phyloP scores from a whole-genome alignment of 2,113 vertebrate genomes.

The Catharus minimus region DNA sequence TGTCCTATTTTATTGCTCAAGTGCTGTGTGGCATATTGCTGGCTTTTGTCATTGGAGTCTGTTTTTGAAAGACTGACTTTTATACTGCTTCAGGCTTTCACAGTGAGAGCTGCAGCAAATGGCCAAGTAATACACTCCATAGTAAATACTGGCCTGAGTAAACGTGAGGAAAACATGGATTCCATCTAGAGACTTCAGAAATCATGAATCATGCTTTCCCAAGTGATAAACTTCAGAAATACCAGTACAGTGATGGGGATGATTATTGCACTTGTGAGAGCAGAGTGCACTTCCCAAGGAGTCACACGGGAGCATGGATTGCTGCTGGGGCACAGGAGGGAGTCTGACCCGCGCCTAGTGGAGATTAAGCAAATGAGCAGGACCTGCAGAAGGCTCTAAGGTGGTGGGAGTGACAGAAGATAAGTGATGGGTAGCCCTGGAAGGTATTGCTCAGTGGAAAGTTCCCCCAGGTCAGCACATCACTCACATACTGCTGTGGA shows the following conservation, averaged over 20 bases:
- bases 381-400: neutral
- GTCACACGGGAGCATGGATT: neutral
- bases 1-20: constrained; percentile 35
- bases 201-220: neutral
- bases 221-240: neutral
- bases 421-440: neutral
- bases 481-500: neutral
- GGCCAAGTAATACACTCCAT: neutral
- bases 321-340: neutral
- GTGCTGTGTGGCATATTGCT: constrained; percentile 43
- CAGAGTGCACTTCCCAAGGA: neutral
- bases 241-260: neutral
- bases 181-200: neutral
- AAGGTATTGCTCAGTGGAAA: neutral
- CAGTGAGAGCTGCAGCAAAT: neutral
- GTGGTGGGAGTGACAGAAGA: neutral
- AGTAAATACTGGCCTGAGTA: neutral
- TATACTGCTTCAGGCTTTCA: neutral
- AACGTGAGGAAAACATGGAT: neutral
- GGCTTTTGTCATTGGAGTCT: constrained; percentile 51
- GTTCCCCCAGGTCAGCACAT: neutral
- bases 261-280: neutral
- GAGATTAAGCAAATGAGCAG: neutral
- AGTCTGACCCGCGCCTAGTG: neutral
- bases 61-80: constrained; percentile 55